These are phyloP conservation scores for Sebastes miniatus DNA, from an alignment of 2,797 vertebrate species.

Conservation along the genomic window DNA sequence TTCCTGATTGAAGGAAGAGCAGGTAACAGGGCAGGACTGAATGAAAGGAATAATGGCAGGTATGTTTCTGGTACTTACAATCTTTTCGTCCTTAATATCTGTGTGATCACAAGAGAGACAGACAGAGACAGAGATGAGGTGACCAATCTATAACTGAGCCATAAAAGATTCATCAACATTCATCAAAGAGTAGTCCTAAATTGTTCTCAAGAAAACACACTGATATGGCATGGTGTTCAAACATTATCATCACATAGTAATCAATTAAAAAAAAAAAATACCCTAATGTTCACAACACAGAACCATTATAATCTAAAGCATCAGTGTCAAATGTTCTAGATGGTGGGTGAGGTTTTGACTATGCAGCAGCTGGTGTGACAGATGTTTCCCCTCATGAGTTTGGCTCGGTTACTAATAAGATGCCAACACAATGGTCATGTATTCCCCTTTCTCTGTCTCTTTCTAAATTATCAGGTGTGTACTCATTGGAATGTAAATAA, in stretches of 20 bases:
- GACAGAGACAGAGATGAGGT: background rate
- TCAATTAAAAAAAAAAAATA: background rate
- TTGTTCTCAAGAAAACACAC: background rate
- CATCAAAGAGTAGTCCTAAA: background rate
- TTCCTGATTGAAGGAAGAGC: background rate
- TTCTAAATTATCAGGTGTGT: background rate
- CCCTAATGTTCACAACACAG: background rate
- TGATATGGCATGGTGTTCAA: background rate
- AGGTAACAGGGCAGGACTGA: background rate
- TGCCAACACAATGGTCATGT: background rate
- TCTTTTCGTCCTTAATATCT: background rate
- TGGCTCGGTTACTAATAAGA: slow-evolving; percentile 2
- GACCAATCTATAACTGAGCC: background rate
- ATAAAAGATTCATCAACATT: background rate
- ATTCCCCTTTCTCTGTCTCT: background rate
- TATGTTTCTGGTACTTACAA: background rate
- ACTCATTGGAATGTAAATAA: background rate
- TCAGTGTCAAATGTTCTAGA: background rate
- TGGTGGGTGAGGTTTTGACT: background rate
- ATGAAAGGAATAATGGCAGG: background rate
- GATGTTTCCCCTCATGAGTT: slow-evolving; percentile 8
- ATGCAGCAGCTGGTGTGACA: slow-evolving; percentile 5
- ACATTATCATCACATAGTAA: background rate
- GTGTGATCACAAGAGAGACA: background rate
- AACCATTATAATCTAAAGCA: background rate